Base-by-base conservation (phyloP, 2,797 vertebrate species). In the Poeciliopsis infans region DNA sequence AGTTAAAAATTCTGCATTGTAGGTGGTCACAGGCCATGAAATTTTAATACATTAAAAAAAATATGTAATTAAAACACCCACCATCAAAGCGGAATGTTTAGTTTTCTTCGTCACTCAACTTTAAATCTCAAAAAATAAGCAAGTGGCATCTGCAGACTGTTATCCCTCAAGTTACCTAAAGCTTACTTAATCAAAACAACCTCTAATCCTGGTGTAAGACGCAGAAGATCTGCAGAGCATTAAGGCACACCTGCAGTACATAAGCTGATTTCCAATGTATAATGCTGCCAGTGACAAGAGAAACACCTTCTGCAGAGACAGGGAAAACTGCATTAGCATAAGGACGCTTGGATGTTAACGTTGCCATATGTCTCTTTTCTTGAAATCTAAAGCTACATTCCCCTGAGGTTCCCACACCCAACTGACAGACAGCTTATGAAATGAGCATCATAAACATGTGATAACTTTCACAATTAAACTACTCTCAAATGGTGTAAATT, bases 171-270 rank as follows among this genome's bases (percentile, higher is more conserved):
- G 80, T 87, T 87, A 85, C 81, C 57, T 78, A 81, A 77, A 85
- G 81, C 80, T 83, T 86, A 79, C 85, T 89, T 86, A 84, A 86
- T 92, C 89, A 93, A 91, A 93, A 89, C 86, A 91, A 84, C 81
- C 85, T 86, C 78, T 93, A 95, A 95, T 93, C 91, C 94, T 75
- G 11, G 31, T 89, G 79, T 93, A 91, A 94, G 88, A 82, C 75
- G 3, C 75, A 72, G 66, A 88, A 81, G 80, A 92, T 91, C 90
- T 86, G 79, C 79, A 78, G 82, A 72, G 85, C 84, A 88, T 91
- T 91, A 91, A 49, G 73, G 86, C 85, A 89, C 91, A 93, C 88
- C 92, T 92, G 91, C 82, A 76, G 76, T 82, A 87, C 78, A 80
- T 90, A 90, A 89, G 83, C 88, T 82, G 91, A 88, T 86, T 86